Base-by-base conservation (phyloP, 2,113 vertebrate species). In the Alligator mississippiensis region DNA sequence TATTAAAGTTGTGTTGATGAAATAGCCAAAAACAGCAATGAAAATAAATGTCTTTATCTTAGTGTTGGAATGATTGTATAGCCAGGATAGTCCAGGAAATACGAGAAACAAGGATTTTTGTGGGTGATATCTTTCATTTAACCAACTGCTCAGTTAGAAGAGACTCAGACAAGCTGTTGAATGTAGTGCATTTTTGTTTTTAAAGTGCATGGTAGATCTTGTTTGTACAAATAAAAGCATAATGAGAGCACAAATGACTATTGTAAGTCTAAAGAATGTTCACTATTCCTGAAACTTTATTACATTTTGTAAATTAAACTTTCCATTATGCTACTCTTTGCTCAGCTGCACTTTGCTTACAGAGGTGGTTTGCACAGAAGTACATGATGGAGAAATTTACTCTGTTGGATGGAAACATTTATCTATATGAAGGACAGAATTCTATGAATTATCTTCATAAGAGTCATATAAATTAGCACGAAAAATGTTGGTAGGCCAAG, bases 251-350 rank as follows among this genome's bases (percentile, higher is more conserved):
- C 77, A 96, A 95, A 96, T 95, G 95, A 97, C 64, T 90, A 95
- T 92, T 91, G 90, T 95, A 95, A 97, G 74, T 95, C 84, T 83
- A 93, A 93, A 79, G 94, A 95, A 93, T 86, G 88, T 92, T 95
- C 95, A 63, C 81, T 94, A 84, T 83, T 96, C 68, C 88, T 92
- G 89, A 79, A 95, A 84, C 47, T 95, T 95, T 87, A 95, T 95
- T 95, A 80, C 93, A 90, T 97, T 97, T 97, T 96, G 91, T 93
- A 97, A 97, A 95, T 88, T 57, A 93, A 97, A 94, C 24, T 97
- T 97, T 97, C 96, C 94, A 96, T 97, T 97, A 95, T 96, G 94
- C 86, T 91, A 90, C 66, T 87, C 85, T 93, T 85, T 91, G 79
- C 91, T 96, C 94, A 94, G 87, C 93, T 85, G 89, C 85, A 94